Conservation (phyloP, 2,113 vertebrate species). For the Chunga burmeisteri region DNA sequence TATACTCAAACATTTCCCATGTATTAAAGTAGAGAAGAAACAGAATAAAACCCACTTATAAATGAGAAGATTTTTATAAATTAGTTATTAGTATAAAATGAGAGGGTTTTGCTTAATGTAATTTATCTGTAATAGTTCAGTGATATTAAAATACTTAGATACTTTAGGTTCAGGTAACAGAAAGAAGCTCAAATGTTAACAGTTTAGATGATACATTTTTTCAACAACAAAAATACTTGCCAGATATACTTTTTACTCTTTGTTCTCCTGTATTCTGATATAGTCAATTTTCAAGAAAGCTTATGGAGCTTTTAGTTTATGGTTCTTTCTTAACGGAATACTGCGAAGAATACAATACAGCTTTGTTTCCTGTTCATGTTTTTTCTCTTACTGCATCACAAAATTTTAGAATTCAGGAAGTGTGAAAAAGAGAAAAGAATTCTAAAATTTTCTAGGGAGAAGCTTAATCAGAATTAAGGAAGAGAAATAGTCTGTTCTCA, state of each 20-base stretch:
- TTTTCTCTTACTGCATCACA: neutral
- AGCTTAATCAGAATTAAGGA: neutral
- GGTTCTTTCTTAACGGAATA: neutral
- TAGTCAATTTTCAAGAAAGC: neutral
- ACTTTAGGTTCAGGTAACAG: neutral
- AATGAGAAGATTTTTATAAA: neutral
- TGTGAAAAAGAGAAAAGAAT: neutral
- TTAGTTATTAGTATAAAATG: neutral
- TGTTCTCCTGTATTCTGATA: neutral
- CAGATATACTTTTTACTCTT: neutral
- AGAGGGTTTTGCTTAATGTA: neutral
- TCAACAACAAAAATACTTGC: neutral
- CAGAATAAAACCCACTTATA: neutral
- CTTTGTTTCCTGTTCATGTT: neutral
- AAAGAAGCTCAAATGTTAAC: neutral
- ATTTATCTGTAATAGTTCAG: neutral
- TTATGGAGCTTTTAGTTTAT: neutral
- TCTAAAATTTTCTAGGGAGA: neutral
- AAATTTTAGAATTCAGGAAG: neutral
- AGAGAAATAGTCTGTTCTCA: neutral
- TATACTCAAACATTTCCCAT: neutral
- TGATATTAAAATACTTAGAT: neutral
- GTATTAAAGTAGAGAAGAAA: neutral
- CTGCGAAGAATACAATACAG: neutral
- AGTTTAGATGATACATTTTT: neutral